These are phyloP conservation scores for Magallana ariakensis DNA, from an alignment of 1,140 invertebrate species.

Conservation along the genomic window DNA sequence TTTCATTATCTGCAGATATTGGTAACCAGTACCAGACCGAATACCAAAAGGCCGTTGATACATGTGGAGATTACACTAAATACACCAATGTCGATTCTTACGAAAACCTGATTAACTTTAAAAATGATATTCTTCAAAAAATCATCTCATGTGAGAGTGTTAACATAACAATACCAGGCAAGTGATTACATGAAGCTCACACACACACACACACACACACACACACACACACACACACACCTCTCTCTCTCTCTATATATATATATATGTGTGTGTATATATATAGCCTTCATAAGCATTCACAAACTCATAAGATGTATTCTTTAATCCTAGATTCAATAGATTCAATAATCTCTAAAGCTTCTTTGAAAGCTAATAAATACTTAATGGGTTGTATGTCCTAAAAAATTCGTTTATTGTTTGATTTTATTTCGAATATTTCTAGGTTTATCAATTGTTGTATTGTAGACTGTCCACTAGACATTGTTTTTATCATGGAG, in stretches of 20 bases:
- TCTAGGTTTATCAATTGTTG: background rate
- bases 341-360: no score
- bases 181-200: background rate
- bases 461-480: background rate
- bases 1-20: background rate
- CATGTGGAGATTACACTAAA: background rate
- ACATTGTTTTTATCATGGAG: constrained; percentile 1
- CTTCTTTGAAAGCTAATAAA: no score
- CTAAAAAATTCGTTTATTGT: no score
- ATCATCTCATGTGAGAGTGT: background rate
- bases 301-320: no score
- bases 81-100: background rate
- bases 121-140: background rate
- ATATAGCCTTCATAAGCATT: no score
- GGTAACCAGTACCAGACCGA: background rate
- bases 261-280: no score
- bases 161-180: background rate
- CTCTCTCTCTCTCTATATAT: no score
- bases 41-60: background rate
- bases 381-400: no score
- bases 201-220: no score
- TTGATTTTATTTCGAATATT: no score
- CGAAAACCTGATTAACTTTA: background rate
- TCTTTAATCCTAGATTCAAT: no score
- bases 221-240: no score